phyloP scores from a whole-genome alignment of 2,888 invertebrate species.

The Tuta absoluta region DNA sequence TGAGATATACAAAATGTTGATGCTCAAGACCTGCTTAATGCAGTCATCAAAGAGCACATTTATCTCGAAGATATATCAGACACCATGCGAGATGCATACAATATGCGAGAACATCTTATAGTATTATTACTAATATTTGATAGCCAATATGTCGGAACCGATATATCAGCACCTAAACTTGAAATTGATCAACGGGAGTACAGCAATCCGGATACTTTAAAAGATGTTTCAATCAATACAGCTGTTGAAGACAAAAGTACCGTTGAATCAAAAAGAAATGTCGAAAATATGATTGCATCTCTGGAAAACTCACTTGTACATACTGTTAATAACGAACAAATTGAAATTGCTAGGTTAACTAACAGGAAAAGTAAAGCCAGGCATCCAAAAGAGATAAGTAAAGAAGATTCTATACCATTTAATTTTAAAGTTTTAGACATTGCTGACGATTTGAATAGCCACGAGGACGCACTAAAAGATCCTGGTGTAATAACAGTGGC shows the following conservation, averaged over 20 bases:
- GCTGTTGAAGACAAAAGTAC: background rate
- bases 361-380: background rate
- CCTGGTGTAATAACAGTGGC: background rate
- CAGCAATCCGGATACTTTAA: background rate
- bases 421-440: background rate
- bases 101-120: background rate
- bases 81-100: background rate
- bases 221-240: background rate
- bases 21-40: background rate
- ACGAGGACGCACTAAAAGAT: background rate
- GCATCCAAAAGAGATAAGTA: background rate
- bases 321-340: background rate
- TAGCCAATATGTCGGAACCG: background rate
- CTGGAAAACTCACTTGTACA: background rate
- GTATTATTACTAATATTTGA: background rate
- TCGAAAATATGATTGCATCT: background rate
- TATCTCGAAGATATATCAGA: background rate
- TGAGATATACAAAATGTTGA: background rate
- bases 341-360: background rate
- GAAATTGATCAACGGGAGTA: conserved; percentile 13
- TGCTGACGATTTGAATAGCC: background rate
- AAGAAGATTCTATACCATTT: background rate
- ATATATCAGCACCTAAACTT: background rate
- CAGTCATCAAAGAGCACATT: background rate
- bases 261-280: background rate